A percentile compares a stretch with the other conserved stretches of the same genome.
Evolutionary conservation across 2,113 vertebrate genomes (phyloP).

Genomic region (Petromus typicus): DNA sequence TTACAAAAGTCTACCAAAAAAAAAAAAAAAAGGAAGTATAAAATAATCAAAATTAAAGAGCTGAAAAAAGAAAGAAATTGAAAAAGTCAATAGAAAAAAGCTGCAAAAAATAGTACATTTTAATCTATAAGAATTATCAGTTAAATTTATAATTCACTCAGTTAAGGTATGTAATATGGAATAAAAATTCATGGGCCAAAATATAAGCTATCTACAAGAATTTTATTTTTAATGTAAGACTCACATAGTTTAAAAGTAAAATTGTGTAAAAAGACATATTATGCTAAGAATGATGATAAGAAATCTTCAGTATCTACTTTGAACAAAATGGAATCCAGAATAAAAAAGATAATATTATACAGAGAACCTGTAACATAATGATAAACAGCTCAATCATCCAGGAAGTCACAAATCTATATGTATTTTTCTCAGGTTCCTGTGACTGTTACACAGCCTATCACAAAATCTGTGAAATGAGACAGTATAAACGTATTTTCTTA

Average conservation of each 20-base stretch:
- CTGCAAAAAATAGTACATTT: background rate
- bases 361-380: background rate
- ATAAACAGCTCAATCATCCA: background rate
- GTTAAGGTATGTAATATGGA: background rate
- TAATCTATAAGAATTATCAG: background rate
- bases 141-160: background rate
- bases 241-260: background rate
- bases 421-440: background rate
- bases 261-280: background rate
- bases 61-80: background rate
- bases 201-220: background rate
- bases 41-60: background rate
- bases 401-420: background rate
- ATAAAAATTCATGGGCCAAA: background rate
- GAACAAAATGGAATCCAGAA: background rate
- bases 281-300: background rate
- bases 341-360: background rate
- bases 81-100: background rate
- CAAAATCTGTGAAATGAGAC: background rate
- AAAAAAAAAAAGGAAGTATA: background rate
- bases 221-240: background rate
- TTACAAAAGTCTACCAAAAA: no score
- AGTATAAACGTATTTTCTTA: background rate
- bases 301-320: background rate
- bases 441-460: background rate